Evolutionary conservation across 92 coral and sea anemone genomes (phyloP), one percentile per base, ranked within the genome.

Genomic region (Pocillopora grandis): DNA sequence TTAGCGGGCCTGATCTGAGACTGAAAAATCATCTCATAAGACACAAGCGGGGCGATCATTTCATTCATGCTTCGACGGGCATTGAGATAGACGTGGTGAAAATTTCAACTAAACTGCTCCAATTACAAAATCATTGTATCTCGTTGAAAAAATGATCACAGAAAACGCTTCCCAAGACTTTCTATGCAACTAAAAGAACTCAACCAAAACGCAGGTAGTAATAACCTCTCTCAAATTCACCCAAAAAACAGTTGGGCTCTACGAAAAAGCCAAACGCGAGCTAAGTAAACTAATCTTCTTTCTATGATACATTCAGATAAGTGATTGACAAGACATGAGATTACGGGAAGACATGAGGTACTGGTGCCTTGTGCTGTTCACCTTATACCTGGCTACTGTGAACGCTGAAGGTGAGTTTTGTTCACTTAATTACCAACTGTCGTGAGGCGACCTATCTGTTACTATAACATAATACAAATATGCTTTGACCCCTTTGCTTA

Each of bases 361-460:
- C n/a, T 83, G 80, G 86, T 83, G 86, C 20, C 62, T 73, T 21
- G 80, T 75, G 80, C 35, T 65, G 63, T 33, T 74, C 5, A 57
- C 58, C 62, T 74, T 21, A 7, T 73, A 33, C 52, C 58, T 83
- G 55, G 57, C 74, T 62, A 64, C 80, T 10, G 86, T 36, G 31
- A 73, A 73, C 36, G 86, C 86, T 60, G 86, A 83, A 62, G 86
- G 86, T 83, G 37, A 31, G 86, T 71, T 65, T 5, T 31, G 72
- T 58, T 23, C 14, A 33, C 21, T 23, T 57, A 48, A 33, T 52
- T 13, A 5, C n/a, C 7, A 9, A 69, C 17, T 7, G 52, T 14
- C 48, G 27, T 27, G 49, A 23, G 35, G 13, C 0, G 14, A 33
- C 52, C 18, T 14, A 15, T 69, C 74, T 23, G 31, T 27, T 27